These are phyloP conservation scores for Crotalus viridis DNA, from an alignment of 2,113 vertebrate species.

Conservation along the genomic window DNA sequence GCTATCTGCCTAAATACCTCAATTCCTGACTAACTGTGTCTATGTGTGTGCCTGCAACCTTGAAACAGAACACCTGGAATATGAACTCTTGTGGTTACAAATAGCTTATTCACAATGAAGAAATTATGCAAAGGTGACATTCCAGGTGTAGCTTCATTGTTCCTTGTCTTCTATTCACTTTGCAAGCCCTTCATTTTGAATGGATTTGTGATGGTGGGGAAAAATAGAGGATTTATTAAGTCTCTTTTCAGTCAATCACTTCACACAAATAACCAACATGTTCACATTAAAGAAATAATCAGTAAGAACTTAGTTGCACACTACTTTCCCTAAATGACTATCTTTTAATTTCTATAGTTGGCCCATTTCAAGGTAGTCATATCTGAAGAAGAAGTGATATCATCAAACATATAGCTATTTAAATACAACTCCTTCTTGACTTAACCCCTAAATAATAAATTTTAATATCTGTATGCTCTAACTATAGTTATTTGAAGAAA, in stretches of 20 bases:
- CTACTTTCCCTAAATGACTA: not conserved
- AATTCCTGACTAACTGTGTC: not conserved
- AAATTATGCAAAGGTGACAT: not conserved
- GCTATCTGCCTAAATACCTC: not conserved
- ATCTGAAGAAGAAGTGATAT: not conserved
- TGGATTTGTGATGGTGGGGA: conserved; percentile 58
- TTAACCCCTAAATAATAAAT: not conserved
- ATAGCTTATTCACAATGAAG: rapidly evolving
- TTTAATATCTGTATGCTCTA: not conserved
- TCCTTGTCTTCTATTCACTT: not conserved
- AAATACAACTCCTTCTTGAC: not conserved
- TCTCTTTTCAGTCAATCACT: conserved; percentile 64
- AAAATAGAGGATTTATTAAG: conserved; percentile 66
- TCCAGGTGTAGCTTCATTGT: conserved; percentile 1
- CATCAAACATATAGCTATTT: not conserved
- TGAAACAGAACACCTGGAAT: rapidly evolving
- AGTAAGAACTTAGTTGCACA: conserved; percentile 35
- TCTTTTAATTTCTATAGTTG: not conserved
- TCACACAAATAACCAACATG: conserved; percentile 49
- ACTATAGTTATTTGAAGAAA: not conserved
- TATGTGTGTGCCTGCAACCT: not conserved
- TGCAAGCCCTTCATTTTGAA: conserved; percentile 51
- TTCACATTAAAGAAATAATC: conserved; percentile 55
- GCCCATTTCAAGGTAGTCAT: not conserved
- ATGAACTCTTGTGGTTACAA: not conserved